phyloP scores from a whole-genome alignment of 2,797 vertebrate genomes.

The Threskiornis aethiopicus region DNA sequence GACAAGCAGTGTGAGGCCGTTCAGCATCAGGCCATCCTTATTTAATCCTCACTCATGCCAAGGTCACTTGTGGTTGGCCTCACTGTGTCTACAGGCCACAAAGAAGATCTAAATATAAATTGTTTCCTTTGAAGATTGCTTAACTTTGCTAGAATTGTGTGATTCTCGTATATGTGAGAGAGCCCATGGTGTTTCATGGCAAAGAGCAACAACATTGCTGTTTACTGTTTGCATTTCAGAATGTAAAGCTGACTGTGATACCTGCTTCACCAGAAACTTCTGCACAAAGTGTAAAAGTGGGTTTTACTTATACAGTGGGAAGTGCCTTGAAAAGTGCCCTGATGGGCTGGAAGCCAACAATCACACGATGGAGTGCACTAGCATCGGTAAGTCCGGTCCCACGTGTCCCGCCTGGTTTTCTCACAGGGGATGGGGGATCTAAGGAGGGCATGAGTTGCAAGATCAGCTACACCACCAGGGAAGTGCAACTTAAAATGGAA shows the following conservation, averaged over 20 bases:
- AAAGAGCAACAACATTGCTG: neutral
- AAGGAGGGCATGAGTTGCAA: neutral
- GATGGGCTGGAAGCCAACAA: constrained; percentile 90
- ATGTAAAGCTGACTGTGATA: constrained; percentile 93
- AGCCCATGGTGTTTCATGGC: neutral
- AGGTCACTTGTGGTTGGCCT: neutral
- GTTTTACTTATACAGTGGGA: constrained; percentile 90
- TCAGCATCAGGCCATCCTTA: neutral
- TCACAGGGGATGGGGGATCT: neutral
- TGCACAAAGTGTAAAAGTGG: constrained; percentile 90
- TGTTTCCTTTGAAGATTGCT: neutral
- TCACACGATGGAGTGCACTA: constrained; percentile 90
- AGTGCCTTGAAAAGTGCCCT: constrained; percentile 92
- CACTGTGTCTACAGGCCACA: neutral
- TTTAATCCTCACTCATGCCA: neutral
- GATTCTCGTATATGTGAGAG: neutral
- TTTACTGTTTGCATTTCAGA: constrained; percentile 79
- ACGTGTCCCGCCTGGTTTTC: neutral
- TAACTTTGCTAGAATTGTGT: neutral
- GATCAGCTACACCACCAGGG: neutral
- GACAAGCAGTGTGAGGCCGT: neutral
- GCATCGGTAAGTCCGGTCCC: constrained; percentile 79
- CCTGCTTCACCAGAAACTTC: constrained; percentile 90
- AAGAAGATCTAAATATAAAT: neutral
- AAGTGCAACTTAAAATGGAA: neutral